Evolutionary conservation across 2,888 invertebrate species (phyloP).

Genomic region (Julus scanicus): DNA sequence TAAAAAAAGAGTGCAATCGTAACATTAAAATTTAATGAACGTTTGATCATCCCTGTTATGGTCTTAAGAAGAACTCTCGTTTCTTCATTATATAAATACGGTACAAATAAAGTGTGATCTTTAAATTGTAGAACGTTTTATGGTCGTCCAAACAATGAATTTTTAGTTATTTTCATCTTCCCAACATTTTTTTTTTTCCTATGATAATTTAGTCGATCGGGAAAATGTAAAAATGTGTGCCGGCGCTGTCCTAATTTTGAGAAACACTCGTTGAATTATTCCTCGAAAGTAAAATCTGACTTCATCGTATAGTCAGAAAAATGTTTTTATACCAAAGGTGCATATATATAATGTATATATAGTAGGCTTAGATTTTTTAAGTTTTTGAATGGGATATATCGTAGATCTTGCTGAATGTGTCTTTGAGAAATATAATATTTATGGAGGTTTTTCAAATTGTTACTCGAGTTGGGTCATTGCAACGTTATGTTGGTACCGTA

Average conservation of each 20-base stretch:
- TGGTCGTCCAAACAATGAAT: too few relatives aligned
- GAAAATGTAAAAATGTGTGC: neutral
- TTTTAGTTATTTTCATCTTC: neutral
- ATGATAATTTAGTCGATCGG: neutral
- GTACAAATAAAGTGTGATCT: too few relatives aligned
- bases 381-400: neutral
- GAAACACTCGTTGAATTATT: slow-evolving; percentile 8
- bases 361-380: neutral
- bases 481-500: neutral
- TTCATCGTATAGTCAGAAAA: neutral
- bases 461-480: neutral
- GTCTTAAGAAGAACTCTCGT: too few relatives aligned
- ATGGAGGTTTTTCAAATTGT: neutral
- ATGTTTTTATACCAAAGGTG: slow-evolving; percentile 35
- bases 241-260: neutral
- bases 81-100: too few relatives aligned
- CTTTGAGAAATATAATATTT: neutral
- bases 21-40: too few relatives aligned
- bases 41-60: too few relatives aligned
- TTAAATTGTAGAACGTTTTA: too few relatives aligned
- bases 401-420: neutral
- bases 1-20: too few relatives aligned
- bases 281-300: neutral
- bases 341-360: slow-evolving; percentile 24
- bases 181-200: neutral